Evolutionary conservation across 1,140 invertebrate genomes (phyloP), one percentile per base, ranked within the genome.

Genomic region (Anastrepha ludens): DNA sequence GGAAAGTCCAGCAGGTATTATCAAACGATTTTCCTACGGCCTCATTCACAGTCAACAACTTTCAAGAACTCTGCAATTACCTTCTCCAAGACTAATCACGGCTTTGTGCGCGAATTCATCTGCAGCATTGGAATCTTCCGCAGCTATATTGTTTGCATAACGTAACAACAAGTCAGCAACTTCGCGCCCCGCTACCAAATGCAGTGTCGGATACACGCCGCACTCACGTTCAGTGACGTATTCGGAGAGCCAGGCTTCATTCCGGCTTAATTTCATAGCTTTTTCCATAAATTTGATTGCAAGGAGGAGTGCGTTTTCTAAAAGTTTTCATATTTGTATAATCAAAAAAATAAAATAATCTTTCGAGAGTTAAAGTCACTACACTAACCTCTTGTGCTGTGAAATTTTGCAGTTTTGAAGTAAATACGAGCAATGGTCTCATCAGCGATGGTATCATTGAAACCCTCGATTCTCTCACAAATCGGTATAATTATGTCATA

Each of bases 391-490:
- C 41, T 85, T 9, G 67, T 65, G 2, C 89, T 87, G 47, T 89
- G 87, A 44, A 89, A 90, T 5, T 81, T 8, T 44, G 89, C 90
- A n/a, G 89, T 92, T 2, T 74, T 87, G 41, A 90, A 89, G 85
- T 91, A 92, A 59, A 92, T 92, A 59, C 91, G 90, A 0, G 91
- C 88, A 7, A 92, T 90, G 81, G 89, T 90, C 59, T 92, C 91
- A 41, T 70, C 78, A 8, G 91, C 88, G 15, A 90, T 91, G 6
- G 41, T 44, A 0, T 87, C 74, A n/a, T 91, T 90, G 70, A 90
- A 78, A 0, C 88, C 89, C 15, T 88, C 87, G 9, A 92, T 88
- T 6, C 88, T 88, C 88, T 89, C 90, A 62, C 90, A 92, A 59
- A 92, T 62, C 1, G 89, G 90, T 13, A 91, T 89, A 9, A 92